These are phyloP conservation scores for Mnemiopsis leidyi DNA, from an alignment of 37 sponge, comb jelly and placozoan species.

Conservation along the genomic window DNA sequence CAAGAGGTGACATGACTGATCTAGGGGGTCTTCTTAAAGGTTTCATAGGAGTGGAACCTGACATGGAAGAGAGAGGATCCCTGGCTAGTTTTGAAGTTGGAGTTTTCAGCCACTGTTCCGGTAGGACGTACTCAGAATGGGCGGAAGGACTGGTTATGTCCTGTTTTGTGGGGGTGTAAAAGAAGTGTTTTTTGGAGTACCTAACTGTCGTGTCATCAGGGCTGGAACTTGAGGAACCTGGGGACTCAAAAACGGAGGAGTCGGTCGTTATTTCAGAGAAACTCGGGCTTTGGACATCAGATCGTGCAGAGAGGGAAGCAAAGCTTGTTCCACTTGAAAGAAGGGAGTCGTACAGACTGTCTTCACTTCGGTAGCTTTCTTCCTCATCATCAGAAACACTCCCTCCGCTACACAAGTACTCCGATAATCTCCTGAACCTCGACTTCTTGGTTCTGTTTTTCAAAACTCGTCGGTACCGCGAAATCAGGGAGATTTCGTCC, in stretches of 20 bases:
- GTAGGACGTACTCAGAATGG: conserved; percentile 16
- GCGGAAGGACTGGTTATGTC: background rate
- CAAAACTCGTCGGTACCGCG: background rate
- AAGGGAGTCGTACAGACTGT: conserved; percentile 38
- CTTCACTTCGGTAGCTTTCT: background rate
- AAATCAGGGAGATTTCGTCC: conserved; percentile 10
- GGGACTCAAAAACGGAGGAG: background rate
- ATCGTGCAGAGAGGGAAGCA: background rate
- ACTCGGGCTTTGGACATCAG: background rate
- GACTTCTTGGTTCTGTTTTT: conserved; percentile 18
- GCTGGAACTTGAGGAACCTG: background rate
- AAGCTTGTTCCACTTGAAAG: background rate
- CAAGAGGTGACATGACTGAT: background rate
- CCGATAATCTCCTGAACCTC: conserved; percentile 14
- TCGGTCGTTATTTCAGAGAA: background rate
- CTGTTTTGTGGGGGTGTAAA: conserved; percentile 10
- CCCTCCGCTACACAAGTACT: background rate
- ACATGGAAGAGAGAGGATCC: background rate
- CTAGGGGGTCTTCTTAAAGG: background rate
- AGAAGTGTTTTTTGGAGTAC: conserved; percentile 18
- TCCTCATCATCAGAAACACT: conserved; percentile 4
- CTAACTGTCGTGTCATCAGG: background rate
- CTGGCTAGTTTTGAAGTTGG: background rate
- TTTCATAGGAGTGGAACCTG: background rate
- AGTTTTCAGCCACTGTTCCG: background rate